Evolutionary conservation across 2,888 invertebrate genomes (phyloP).

Genomic region (Hemicrepidius hirtus): DNA sequence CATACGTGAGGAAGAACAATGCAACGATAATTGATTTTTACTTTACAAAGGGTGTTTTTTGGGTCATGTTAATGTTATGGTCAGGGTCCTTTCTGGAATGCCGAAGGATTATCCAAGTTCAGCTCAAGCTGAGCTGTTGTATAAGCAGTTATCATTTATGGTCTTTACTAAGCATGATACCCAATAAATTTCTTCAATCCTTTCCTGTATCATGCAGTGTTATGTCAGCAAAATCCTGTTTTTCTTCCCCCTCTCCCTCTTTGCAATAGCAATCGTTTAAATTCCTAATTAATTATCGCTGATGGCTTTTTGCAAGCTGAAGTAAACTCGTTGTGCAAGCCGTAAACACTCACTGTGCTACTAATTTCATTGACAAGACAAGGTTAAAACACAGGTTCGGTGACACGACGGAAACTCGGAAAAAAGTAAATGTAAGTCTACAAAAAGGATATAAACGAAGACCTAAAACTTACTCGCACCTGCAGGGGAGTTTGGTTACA

Average conservation of each 20-base stretch:
- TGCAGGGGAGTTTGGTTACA: constrained; percentile 22
- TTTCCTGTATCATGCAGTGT: constrained; percentile 4
- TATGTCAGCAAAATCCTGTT: not conserved
- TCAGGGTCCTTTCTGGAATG: no score
- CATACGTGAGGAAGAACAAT: no score
- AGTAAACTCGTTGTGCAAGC: constrained; percentile 31
- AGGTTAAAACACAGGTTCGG: constrained; percentile 29
- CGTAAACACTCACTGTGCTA: constrained; percentile 16
- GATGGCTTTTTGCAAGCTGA: not conserved
- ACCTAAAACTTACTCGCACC: constrained; percentile 29
- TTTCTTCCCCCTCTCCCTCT: no score
- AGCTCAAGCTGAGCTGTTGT: no score
- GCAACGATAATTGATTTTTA: no score
- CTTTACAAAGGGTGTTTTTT: no score
- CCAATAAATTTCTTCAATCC: constrained; percentile 7
- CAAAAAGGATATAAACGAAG: constrained; percentile 27
- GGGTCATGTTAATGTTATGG: no score
- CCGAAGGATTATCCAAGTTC: no score
- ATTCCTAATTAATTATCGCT: constrained; percentile 1
- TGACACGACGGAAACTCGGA: constrained; percentile 24
- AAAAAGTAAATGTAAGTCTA: constrained; percentile 12
- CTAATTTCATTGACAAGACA: constrained; percentile 39
- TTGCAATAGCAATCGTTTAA: not conserved
- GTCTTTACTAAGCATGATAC: not conserved
- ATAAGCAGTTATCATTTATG: not conserved